Base-by-base conservation (phyloP, 2,888 invertebrate genomes). In the Neelides folsomi region DNA sequence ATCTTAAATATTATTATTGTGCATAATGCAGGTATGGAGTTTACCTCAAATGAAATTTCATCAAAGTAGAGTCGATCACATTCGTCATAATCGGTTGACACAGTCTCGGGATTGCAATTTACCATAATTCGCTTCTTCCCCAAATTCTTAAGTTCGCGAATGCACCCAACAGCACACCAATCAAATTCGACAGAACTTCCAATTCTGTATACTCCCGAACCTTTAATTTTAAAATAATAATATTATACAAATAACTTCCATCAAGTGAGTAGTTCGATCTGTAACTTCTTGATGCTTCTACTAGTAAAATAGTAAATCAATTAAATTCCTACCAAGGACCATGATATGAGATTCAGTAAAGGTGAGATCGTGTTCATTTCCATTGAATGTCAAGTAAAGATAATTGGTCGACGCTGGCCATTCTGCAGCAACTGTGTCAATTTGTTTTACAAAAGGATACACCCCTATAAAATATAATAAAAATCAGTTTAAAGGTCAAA, bases 161-260 rank as follows among this genome's bases (percentile, higher is more conserved):
- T 76, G 68, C 97, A 98, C 38, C 94, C 89, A 0, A 98, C 97
- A 15, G 97, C 95, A 69, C 97, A 98, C 86, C 95, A 98, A 73
- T 98, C 98, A 71, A 98, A 98, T 73, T 98, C 98, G 6, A 98
- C 98, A 0, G 95, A 97, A 68, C 94, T 90, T n/a, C 94, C 95
- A 62, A 95, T 95, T 52, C 95, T 79, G 68, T 95, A 95, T 1
- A 95, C 94, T 6, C 94, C 94, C 5, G 93, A 93, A 20, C 79
- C 79, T 71, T 67, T 60, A 39, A 70, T 68, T 58, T 68, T 41
- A 37, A 35, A 15, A 37, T 34, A 45, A 43, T n/a, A 16, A 19
- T 36, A 19, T 16, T 20, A 27, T n/a, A 5, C 15, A 48, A 19
- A 13, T 35, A 43, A 44, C 44, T 13, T 2, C 40, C 15, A 27